Evolutionary conservation across 64 coral and sea anemone genomes (phyloP).

Genomic region (Orbicella faveolata): DNA sequence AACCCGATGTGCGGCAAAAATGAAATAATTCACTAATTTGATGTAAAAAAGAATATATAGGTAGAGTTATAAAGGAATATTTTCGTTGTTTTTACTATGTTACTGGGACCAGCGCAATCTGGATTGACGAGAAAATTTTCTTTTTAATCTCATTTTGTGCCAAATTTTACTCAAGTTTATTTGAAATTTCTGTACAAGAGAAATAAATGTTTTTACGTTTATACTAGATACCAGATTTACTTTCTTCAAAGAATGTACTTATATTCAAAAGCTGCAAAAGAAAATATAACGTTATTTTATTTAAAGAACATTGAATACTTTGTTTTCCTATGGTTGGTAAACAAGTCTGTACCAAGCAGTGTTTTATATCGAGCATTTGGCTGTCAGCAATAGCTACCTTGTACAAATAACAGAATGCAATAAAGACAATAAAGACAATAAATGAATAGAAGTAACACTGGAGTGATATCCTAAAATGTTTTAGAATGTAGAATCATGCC

Average conservation of each 20-base stretch:
- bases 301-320: conserved; percentile 37
- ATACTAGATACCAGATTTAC: not conserved
- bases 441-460: not conserved
- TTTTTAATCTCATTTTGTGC: not conserved
- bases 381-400: not conserved
- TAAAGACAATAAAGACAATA: not conserved
- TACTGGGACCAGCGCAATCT: not conserved
- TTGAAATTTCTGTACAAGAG: not conserved
- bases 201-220: not conserved
- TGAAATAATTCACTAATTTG: not conserved
- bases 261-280: not conserved
- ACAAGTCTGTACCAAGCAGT: not conserved
- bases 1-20: not conserved
- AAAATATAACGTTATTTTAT: conserved; percentile 39
- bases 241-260: not conserved
- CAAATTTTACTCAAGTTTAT: not conserved
- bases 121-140: not conserved
- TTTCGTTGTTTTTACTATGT: not conserved
- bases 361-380: conserved; percentile 36
- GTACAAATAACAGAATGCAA: conserved; percentile 24
- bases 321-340: conserved; percentile 6
- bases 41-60: not conserved
- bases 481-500: no score
- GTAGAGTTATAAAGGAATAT: conserved; percentile 5
- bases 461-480: not conserved